Conservation (phyloP, 2,888 invertebrate species). For the Anoncus sp. region DNA sequence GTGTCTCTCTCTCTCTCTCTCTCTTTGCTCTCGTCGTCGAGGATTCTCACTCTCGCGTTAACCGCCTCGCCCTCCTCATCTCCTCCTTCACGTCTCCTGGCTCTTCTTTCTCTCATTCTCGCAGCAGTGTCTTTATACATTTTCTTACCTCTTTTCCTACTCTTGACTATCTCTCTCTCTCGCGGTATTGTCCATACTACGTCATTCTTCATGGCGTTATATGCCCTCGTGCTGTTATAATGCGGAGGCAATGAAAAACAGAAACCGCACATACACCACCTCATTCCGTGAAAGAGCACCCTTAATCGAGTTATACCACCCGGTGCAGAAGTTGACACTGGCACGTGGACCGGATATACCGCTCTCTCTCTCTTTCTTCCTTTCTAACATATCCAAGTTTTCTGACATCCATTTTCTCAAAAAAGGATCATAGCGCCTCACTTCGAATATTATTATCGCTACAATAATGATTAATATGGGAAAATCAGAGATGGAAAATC, state of each 20-base stretch:
- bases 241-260: conserved; percentile 49
- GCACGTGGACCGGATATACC: conserved; percentile 67
- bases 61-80: conserved; percentile 73
- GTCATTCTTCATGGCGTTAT: conserved; percentile 29
- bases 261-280: conserved; percentile 14
- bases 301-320: conserved; percentile 76
- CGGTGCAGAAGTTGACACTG: conserved; percentile 66
- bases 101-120: conserved; percentile 2
- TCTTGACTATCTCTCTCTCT: not conserved
- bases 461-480: no score
- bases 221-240: not conserved
- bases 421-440: no score
- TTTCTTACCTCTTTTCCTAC: conserved; percentile 21
- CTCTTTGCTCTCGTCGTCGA: conserved; percentile 56
- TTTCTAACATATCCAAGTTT: no score
- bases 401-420: not conserved
- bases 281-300: conserved; percentile 40
- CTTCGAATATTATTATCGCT: no score
- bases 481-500: no score
- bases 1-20: no score
- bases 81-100: conserved; percentile 50
- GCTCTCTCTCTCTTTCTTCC: conserved; percentile 2
- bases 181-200: conserved; percentile 3
- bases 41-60: conserved; percentile 76
- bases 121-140: conserved; percentile 28